Evolutionary conservation across 2,797 vertebrate genomes (phyloP), one percentile per base, ranked within the genome.

Genomic region (Champsocephalus gunnari): DNA sequence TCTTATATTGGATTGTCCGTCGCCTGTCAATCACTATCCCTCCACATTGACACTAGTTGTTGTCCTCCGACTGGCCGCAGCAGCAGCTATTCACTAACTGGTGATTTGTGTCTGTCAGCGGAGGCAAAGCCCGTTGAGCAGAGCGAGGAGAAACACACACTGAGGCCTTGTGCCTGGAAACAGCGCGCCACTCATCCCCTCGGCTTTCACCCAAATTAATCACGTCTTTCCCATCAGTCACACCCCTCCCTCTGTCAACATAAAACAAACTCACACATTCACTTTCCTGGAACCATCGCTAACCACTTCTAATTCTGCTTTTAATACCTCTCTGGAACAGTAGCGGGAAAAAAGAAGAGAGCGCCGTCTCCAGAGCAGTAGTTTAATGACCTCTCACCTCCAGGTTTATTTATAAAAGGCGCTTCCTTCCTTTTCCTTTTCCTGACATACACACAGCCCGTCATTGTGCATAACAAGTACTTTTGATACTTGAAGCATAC

Each of bases 81-180:
- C 79, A 63, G 80, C 81, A 28, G 24, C 3, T 79, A 90, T 38
- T 85, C 73, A 77, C 65, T 12, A 13, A 83, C 71, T 73, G 34
- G 64, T 59, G 67, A 32, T 77, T 55, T 72, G 69, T 45, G 70
- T 74, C 50, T 12, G 43, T 70, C 57, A 12, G 43, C 21, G 60
- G 5, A 38, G 62, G 89, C 89, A 90, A 76, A 74, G 83, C 78
- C 80, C 85, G 86, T 92, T 81, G 6, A 53, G 76, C 64, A 70
- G 77, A 73, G 74, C 68, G 57, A 45, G 50, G 38, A 55, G 61
- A 59, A 32, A 32, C 1, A 59, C 64, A 63, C 73, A 91, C 61
- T 77, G 62, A 81, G 62, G 78, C 76, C 82, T 89, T 93, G 89
- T 94, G 84, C 92, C 58, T 49, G 9, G 83, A 76, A 93, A 94